Evolutionary conservation across 2,797 vertebrate genomes (phyloP).

Genomic region (Zonotrichia albicollis): DNA sequence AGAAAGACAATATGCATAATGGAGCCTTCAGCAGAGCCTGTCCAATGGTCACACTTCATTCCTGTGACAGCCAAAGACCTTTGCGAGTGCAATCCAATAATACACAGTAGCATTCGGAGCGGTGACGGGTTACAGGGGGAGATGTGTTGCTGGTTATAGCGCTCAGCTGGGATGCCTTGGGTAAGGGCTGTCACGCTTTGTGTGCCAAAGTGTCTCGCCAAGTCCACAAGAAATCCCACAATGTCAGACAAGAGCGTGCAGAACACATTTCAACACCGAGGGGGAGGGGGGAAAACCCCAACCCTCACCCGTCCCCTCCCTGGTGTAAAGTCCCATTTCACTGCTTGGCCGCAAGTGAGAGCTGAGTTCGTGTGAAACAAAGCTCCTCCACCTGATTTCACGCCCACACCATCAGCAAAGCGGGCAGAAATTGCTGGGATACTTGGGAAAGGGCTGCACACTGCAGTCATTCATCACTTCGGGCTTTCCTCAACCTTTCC

Average conservation of each 20-base stretch:
- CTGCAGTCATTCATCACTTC: not conserved
- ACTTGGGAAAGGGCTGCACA: constrained; percentile 1
- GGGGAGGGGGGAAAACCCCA: not conserved
- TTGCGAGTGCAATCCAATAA: constrained; percentile 55
- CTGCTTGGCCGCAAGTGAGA: not conserved
- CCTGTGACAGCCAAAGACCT: constrained; percentile 58
- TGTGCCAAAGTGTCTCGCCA: constrained; percentile 67
- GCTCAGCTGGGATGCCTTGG: constrained; percentile 51
- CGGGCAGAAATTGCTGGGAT: not conserved
- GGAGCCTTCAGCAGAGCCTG: constrained; percentile 27
- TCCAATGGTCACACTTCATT: constrained; percentile 70
- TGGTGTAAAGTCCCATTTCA: not conserved
- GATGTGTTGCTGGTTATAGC: constrained; percentile 53
- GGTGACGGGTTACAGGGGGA: constrained; percentile 51
- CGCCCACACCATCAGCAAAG: not conserved
- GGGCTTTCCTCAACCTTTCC: not conserved
- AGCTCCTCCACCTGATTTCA: constrained; percentile 45
- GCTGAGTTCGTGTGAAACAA: constrained; percentile 24
- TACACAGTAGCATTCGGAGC: constrained; percentile 61
- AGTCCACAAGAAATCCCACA: constrained; percentile 63
- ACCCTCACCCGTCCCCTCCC: not conserved
- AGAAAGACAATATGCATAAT: constrained; percentile 49
- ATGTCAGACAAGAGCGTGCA: constrained; percentile 38
- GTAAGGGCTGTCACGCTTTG: constrained; percentile 50
- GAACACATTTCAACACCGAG: constrained; percentile 14